phyloP scores from a whole-genome alignment of 2,113 vertebrate genomes.

The Dunckerocampus dactyliophorus region DNA sequence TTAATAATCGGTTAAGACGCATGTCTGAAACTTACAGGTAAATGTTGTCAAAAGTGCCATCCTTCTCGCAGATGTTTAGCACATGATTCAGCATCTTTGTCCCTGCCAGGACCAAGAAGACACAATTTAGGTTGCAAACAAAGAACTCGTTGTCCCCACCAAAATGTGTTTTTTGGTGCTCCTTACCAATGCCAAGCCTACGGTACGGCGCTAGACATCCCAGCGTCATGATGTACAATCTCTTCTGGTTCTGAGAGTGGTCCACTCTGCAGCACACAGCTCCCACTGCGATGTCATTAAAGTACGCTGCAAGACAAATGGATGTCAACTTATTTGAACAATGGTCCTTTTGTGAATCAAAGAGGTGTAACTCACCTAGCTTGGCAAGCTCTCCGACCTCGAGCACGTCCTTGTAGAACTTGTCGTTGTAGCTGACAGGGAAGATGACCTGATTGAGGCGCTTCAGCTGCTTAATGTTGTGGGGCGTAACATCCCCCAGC shows the following conservation, averaged over 20 bases:
- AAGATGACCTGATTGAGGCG: constrained; percentile 99
- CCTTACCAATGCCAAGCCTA: constrained; percentile 96
- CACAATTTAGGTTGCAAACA: constrained; percentile 1
- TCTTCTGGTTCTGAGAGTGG: constrained; percentile 98
- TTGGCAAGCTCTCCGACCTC: constrained; percentile 98
- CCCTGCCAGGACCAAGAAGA: constrained; percentile 68
- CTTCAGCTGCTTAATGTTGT: constrained; percentile 99
- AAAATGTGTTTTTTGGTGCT: background rate
- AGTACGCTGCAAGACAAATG: constrained; percentile 81
- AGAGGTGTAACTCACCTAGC: constrained; percentile 77
- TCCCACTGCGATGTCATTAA: constrained; percentile 98
- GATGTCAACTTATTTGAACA: background rate
- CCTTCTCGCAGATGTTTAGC: constrained; percentile 99
- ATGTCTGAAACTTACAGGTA: constrained; percentile 87
- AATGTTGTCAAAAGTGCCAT: constrained; percentile 99
- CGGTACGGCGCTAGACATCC: constrained; percentile 98
- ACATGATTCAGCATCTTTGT: constrained; percentile 99
- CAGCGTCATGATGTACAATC: constrained; percentile 99
- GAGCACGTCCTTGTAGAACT: constrained; percentile 99
- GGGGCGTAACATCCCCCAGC: constrained; percentile 98
- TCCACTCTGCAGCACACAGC: constrained; percentile 98
- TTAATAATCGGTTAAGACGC: background rate
- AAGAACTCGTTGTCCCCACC: background rate
- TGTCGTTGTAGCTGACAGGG: constrained; percentile 99
- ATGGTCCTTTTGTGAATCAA: background rate